Percentiles rank a stretch among this genome's conserved stretches.
Evolutionary conservation across 2,797 vertebrate genomes (phyloP).

Genomic region (Dicrostonyx torquatus): DNA sequence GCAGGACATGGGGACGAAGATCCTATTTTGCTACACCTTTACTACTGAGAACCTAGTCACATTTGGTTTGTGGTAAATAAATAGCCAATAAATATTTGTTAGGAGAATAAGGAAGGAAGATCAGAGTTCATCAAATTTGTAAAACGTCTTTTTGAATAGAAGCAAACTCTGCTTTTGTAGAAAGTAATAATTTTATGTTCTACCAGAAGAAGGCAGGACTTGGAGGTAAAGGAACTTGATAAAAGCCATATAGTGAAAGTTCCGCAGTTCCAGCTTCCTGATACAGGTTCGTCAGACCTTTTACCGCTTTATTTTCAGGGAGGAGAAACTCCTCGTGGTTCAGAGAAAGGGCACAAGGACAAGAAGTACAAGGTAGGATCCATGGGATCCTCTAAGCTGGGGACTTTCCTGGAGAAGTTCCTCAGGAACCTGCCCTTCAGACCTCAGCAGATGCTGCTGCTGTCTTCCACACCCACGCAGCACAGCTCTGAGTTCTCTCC

Average conservation of each 20-base stretch:
- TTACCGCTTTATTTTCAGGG: not conserved
- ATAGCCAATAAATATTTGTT: not conserved
- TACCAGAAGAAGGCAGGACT: not conserved
- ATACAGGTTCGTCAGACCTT: not conserved
- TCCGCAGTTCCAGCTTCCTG: not conserved
- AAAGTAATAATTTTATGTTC: not conserved
- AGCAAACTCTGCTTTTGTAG: not conserved
- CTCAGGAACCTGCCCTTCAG: no score
- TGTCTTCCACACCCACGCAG: not conserved
- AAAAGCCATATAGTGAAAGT: not conserved
- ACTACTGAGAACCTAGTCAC: not conserved
- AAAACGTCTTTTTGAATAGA: not conserved
- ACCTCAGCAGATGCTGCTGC: no score
- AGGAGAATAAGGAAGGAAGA: not conserved
- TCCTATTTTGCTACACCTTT: not conserved
- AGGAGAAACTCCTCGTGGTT: not conserved
- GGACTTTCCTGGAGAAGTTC: not conserved
- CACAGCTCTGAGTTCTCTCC: not conserved
- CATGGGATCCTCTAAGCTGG: not conserved
- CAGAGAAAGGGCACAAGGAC: not conserved
- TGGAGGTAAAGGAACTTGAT: not conserved
- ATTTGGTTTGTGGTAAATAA: not conserved
- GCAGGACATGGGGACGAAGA: not conserved
- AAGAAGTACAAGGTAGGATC: not conserved
- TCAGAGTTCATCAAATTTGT: not conserved